A percentile compares a stretch with the other conserved stretches of the same genome.
phyloP scores from a whole-genome alignment of 2,797 vertebrate species.

The Hyperoplus immaculatus region DNA sequence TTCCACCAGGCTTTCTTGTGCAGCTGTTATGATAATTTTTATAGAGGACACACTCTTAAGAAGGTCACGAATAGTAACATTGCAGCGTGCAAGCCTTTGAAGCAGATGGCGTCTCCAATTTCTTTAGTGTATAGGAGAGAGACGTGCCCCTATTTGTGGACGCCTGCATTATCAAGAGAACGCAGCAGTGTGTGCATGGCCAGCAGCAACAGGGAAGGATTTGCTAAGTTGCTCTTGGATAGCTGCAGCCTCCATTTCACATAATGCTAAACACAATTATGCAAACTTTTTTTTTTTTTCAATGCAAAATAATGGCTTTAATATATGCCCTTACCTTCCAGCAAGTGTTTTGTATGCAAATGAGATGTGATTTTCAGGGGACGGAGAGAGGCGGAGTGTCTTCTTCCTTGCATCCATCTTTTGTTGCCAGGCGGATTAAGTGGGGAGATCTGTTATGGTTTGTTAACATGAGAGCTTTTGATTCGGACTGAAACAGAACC shows the following conservation, averaged over 20 bases:
- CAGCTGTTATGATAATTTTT: slow-evolving; percentile 33
- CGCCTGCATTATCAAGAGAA: slow-evolving; percentile 80
- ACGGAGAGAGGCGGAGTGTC: slow-evolving; percentile 82
- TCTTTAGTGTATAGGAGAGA: slow-evolving; percentile 41
- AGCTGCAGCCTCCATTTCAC: slow-evolving; percentile 69
- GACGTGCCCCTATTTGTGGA: slow-evolving; percentile 72
- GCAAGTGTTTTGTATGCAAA: slow-evolving; percentile 87
- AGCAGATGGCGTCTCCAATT: slow-evolving; percentile 52
- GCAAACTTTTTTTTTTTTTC: slow-evolving; percentile 81
- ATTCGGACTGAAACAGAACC: slow-evolving; percentile 87
- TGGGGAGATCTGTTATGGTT: slow-evolving; percentile 87
- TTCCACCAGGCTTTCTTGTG: slow-evolving; percentile 6
- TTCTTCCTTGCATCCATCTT: slow-evolving; percentile 80
- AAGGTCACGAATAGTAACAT: slow-evolving; percentile 75
- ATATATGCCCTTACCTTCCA: slow-evolving; percentile 88
- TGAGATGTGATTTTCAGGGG: slow-evolving; percentile 84
- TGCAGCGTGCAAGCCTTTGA: slow-evolving; percentile 63
- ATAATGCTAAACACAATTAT: slow-evolving; percentile 84
- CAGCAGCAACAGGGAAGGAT: slow-evolving; percentile 83
- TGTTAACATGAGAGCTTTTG: slow-evolving; percentile 88
- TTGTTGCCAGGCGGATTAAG: slow-evolving; percentile 86
- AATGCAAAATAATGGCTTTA: slow-evolving; percentile 85
- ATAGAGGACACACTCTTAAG: slow-evolving; percentile 63
- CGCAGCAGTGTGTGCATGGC: slow-evolving; percentile 79
- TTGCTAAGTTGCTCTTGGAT: slow-evolving; percentile 81